Base-by-base conservation (phyloP, 2,113 vertebrate genomes). In the Leptodactylus fuscus region DNA sequence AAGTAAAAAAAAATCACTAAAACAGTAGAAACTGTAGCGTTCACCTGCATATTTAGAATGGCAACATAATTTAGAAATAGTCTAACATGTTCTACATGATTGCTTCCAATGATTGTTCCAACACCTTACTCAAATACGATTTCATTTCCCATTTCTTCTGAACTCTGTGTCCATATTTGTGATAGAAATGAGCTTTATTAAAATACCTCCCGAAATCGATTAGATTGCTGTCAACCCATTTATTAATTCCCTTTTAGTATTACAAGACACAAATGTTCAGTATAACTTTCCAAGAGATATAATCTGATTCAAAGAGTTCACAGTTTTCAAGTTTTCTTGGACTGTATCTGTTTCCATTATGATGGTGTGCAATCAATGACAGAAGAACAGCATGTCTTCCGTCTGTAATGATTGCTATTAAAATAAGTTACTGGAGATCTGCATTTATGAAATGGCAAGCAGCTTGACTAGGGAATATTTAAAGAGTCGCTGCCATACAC, bases 71-170 rank as follows among this genome's bases (percentile, higher is more conserved):
- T 62, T 76, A 62, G 82, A 74, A 83, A 83, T 60, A 60, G 70
- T 82, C 81, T 73, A 48, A 76, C 71, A 84, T 49, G 82, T 84
- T 84, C 82, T 84, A 76, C 71, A 76, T 65, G 82, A 84, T 62
- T 84, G 71, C 70, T 49, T 76, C 71, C 82, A 84, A 84, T 84
- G 82, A 84, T 84, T 84, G 82, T 76, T 76, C 75, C 81, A 41
- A 20, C 41, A 32, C 55, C 71, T 84, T 76, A 62, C 38, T 85
- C 73, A 77, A 85, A 85, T 85, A 85, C 4, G 55, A 67, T 67
- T 77, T 77, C 38, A 85, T 77, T 85, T 85, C 29, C 73, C 38
- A 85, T 85, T 85, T 67, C 73, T 38, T 22, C 27, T 34, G 51
- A 77, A 41, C 20, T 60, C 73, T 53, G n/a, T 85, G 73, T 78